phyloP scores from a whole-genome alignment of 2,888 invertebrate species.

The Pterostichus niger region DNA sequence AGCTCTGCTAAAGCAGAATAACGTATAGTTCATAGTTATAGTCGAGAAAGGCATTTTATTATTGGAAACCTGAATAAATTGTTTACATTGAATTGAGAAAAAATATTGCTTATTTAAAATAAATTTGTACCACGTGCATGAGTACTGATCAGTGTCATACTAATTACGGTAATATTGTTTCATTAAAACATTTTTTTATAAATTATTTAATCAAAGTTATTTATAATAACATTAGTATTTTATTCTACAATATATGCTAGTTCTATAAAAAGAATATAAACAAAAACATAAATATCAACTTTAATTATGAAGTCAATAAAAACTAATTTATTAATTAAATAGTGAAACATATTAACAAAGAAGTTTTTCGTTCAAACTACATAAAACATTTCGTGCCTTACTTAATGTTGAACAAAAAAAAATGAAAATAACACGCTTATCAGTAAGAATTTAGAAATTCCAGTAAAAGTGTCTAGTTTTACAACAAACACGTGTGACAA shows the following conservation, averaged over 20 bases:
- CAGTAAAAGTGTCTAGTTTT: slow-evolving; percentile 3
- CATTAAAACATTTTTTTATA: not conserved
- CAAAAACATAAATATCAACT: slow-evolving; percentile 12
- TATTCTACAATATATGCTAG: not conserved
- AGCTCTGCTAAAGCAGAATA: too few relatives aligned
- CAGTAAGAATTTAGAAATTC: slow-evolving; percentile 24
- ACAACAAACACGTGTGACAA: slow-evolving; percentile 13
- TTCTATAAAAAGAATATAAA: slow-evolving; percentile 6
- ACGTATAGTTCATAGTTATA: too few relatives aligned
- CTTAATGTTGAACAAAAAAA: slow-evolving; percentile 8
- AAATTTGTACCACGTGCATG: not conserved
- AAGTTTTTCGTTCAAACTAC: not conserved
- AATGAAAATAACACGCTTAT: not conserved
- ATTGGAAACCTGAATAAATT: too few relatives aligned
- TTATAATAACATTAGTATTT: not conserved
- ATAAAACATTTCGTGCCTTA: not conserved
- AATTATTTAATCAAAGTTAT: not conserved
- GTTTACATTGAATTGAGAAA: too few relatives aligned
- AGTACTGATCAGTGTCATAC: too few relatives aligned
- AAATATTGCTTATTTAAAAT: slow-evolving; percentile 1
- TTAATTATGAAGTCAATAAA: slow-evolving; percentile 29
- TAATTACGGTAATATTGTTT: slow-evolving; percentile 14
- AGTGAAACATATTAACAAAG: not conserved
- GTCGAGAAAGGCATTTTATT: too few relatives aligned
- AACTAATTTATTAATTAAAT: slow-evolving; percentile 8